phyloP scores from a whole-genome alignment of 2,888 invertebrate genomes.

The Ectemnius cavifrons region DNA sequence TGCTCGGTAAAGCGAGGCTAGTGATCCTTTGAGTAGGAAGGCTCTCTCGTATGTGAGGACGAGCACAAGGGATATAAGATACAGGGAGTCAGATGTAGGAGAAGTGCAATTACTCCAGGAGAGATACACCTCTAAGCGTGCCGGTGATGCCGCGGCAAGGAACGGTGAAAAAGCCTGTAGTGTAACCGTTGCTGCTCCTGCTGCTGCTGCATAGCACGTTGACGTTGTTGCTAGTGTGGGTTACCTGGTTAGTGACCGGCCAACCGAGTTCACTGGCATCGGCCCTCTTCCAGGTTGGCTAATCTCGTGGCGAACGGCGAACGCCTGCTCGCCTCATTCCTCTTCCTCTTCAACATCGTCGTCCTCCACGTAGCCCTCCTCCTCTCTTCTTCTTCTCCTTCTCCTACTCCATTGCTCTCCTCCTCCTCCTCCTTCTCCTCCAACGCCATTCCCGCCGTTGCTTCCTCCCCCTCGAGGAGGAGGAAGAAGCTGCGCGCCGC shows the following conservation, averaged over 20 bases:
- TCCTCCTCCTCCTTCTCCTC: slow-evolving; percentile 19
- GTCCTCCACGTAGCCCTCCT: slow-evolving; percentile 15
- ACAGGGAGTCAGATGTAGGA: slow-evolving; percentile 38
- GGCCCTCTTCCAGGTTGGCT: slow-evolving; percentile 75
- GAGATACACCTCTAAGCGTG: slow-evolving; percentile 28
- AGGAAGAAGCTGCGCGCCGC: neutral
- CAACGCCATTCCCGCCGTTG: neutral
- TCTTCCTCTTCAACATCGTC: slow-evolving; percentile 7
- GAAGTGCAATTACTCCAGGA: slow-evolving; percentile 58
- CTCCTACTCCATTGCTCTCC: slow-evolving; percentile 17
- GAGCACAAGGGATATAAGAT: slow-evolving; percentile 11
- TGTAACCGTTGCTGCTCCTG: slow-evolving; percentile 71
- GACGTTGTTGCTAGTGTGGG: slow-evolving; percentile 76
- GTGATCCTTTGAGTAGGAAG: too few relatives aligned
- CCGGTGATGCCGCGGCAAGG: slow-evolving; percentile 55
- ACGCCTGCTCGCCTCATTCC: slow-evolving; percentile 35
- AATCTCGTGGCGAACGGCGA: slow-evolving; percentile 72
- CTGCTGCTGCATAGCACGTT: slow-evolving; percentile 74
- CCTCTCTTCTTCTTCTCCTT: slow-evolving; percentile 19
- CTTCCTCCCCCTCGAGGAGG: slow-evolving; percentile 21
- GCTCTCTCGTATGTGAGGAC: neutral
- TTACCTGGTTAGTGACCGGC: slow-evolving; percentile 79
- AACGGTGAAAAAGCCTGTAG: slow-evolving; percentile 74
- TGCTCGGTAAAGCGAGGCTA: slow-evolving; percentile 17
- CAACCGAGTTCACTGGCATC: slow-evolving; percentile 79